A percentile compares a stretch with the other conserved stretches of the same genome.
Conservation (phyloP, 2,797 vertebrate genomes). For the Stomatorhinus walkeri region DNA sequence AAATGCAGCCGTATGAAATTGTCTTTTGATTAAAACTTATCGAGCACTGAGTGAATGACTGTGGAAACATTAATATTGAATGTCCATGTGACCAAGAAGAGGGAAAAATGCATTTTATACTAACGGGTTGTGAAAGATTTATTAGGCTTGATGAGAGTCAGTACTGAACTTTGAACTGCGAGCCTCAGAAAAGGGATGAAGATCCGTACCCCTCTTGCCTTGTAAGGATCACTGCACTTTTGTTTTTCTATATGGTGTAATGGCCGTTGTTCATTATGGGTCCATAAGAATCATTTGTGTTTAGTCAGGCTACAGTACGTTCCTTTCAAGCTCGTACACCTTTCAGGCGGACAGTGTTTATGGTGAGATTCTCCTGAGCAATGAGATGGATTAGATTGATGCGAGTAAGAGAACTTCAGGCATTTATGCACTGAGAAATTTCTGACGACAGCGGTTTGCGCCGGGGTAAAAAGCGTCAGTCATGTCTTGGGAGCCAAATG, state of each 20-base stretch:
- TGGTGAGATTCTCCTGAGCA: neutral
- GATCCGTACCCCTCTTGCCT: neutral
- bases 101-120: conserved; percentile 22
- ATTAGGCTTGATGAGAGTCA: conserved; percentile 12
- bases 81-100: conserved; percentile 2
- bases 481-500: neutral
- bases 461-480: neutral
- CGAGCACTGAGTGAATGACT: conserved; percentile 25
- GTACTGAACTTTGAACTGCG: conserved; percentile 17
- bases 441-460: conserved; percentile 1
- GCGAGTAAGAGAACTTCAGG: neutral
- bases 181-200: neutral
- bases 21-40: conserved; percentile 31
- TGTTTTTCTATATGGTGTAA: neutral
- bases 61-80: conserved; percentile 30
- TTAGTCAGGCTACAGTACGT: neutral
- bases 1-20: conserved; percentile 22
- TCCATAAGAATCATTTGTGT: neutral
- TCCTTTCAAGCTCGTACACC: neutral
- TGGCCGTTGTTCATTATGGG: neutral
- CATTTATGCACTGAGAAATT: neutral
- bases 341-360: neutral
- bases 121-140: conserved; percentile 18
- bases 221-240: neutral
- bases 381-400: conserved; percentile 1